Conservation (phyloP, 2,888 invertebrate genomes). For the Agrotis clavis region DNA sequence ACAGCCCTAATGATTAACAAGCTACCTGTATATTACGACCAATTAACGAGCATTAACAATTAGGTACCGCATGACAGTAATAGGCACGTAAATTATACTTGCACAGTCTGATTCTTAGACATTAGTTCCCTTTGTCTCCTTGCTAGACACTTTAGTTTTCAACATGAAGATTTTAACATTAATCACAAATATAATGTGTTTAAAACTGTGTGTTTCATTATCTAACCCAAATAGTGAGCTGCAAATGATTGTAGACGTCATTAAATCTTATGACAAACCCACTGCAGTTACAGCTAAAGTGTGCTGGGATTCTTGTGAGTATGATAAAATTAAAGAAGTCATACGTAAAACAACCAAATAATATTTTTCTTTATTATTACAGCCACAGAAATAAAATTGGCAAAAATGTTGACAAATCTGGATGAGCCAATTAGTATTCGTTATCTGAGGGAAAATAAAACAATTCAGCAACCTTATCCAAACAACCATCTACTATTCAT, state of each 20-base stretch:
- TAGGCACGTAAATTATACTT: slow-evolving; percentile 37
- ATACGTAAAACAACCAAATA: too few species aligned
- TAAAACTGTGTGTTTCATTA: slow-evolving; percentile 50
- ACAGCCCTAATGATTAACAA: slow-evolving; percentile 60
- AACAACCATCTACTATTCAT: slow-evolving; percentile 51
- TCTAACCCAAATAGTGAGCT: slow-evolving; percentile 58
- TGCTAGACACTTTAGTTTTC: neutral
- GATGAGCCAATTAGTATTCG: slow-evolving; percentile 62
- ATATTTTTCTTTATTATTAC: neutral
- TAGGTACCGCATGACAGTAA: slow-evolving; percentile 21
- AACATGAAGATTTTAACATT: slow-evolving; percentile 49
- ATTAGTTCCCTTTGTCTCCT: slow-evolving; percentile 14
- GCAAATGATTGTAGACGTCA: slow-evolving; percentile 75
- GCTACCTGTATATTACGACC: slow-evolving; percentile 48
- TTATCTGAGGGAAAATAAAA: slow-evolving; percentile 60
- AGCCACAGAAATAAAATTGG: slow-evolving; percentile 66
- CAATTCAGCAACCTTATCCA: slow-evolving; percentile 18
- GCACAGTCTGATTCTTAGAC: slow-evolving; percentile 14
- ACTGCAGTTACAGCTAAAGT: slow-evolving; percentile 73
- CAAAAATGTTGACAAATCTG: slow-evolving; percentile 56
- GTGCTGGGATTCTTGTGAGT: slow-evolving; percentile 78
- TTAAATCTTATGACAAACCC: slow-evolving; percentile 73
- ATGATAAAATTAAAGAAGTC: neutral
- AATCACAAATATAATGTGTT: slow-evolving; percentile 43
- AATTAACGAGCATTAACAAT: slow-evolving; percentile 58